Evolutionary conservation across 2,888 invertebrate species (phyloP), one percentile per base, ranked within the genome.

Genomic region (Spodoptera exigua): DNA sequence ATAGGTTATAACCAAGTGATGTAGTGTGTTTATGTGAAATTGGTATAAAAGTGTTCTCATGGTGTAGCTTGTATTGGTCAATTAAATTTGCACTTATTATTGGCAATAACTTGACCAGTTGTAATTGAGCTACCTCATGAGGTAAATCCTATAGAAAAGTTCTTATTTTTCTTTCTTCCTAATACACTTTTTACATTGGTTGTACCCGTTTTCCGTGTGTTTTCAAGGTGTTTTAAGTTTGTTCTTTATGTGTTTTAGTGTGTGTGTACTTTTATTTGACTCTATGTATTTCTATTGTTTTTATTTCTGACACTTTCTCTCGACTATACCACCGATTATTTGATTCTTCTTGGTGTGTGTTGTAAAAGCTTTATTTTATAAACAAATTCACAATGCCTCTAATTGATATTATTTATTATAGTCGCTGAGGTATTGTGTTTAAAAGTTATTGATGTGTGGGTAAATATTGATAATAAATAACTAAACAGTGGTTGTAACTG

Each of bases 181-280:
- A n/a, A 11, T 13, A 46, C 54, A 54, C 52, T 65, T 76, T 73
- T 60, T 11, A 13, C 32, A 55, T 75, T 79, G 68, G 74, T 51
- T 68, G 66, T 76, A 74, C 63, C 41, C 48, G 74, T 61, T 73
- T 76, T 71, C 48, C 27, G 67, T 70, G 78, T 80, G 76, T 59
- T 61, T 61, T 68, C 18, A 64, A 64, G 62, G 58, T 66, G 69
- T 63, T 40, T 68, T 76, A 52, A 55, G 54, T 79, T 62, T 68
- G 58, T 46, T 17, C 49, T 58, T 21, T 44, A 67, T 69, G 66
- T 76, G 66, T 76, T 62, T 71, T 61, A 39, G 75, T 78, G 79
- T 82, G 71, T 81, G 74, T 80, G 79, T 71, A 51, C 44, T 67
- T 65, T 76, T 70, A 64, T 49, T 43, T 56, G 51, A 49, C 35